Conservation (phyloP, 2,797 vertebrate species). For the Nothura maculosa region DNA sequence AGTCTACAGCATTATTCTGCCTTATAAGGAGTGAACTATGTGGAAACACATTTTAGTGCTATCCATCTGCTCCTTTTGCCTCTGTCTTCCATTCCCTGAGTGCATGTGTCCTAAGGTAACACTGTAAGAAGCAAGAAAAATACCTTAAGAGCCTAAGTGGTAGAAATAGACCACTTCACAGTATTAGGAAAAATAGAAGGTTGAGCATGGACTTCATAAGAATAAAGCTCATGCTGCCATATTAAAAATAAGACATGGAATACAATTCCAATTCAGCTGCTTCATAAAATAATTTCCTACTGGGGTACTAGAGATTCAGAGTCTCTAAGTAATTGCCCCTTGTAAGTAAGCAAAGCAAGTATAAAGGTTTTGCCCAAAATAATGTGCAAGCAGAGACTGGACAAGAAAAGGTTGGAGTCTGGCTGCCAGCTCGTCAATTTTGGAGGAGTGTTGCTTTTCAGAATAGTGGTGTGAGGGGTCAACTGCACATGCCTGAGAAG, state of each 20-base stretch:
- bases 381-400: background rate
- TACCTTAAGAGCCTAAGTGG: background rate
- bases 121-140: background rate
- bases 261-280: background rate
- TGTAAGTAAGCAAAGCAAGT: background rate
- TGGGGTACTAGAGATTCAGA: background rate
- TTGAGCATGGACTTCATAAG: background rate
- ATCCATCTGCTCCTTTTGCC: background rate
- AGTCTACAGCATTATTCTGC: background rate
- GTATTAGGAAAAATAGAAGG: background rate
- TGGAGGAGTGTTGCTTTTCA: background rate
- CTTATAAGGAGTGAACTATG: background rate
- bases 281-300: background rate
- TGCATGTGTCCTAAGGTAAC: background rate
- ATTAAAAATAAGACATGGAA: background rate
- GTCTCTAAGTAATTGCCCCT: background rate
- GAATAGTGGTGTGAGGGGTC: background rate
- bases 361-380: background rate
- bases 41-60: background rate
- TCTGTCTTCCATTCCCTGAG: background rate
- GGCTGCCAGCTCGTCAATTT: background rate
- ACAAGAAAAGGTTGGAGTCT: background rate
- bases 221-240: background rate
- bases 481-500: background rate
- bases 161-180: accelerated